These are phyloP conservation scores for Uria aalge DNA, from an alignment of 2,113 vertebrate species.

Conservation along the genomic window DNA sequence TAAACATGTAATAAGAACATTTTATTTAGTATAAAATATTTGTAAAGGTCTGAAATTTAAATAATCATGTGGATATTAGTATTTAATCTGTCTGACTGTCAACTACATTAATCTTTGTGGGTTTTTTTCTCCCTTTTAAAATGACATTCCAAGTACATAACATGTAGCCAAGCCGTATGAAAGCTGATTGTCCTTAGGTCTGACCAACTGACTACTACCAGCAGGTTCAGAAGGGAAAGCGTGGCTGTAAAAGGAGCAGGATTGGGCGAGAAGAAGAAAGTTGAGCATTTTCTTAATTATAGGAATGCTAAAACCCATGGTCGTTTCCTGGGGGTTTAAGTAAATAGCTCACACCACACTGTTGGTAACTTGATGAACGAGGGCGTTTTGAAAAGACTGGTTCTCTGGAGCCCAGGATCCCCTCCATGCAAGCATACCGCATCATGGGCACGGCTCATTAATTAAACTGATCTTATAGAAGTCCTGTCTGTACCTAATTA, in stretches of 20 bases:
- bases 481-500: not conserved
- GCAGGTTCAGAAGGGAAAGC: not conserved
- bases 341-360: fast-evolving
- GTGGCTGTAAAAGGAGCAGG: not conserved
- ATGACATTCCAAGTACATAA: not conserved
- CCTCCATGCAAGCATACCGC: not conserved
- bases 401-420: not conserved
- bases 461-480: not conserved
- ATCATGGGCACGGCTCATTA: not conserved
- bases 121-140: not conserved
- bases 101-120: constrained; percentile 20
- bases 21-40: constrained; percentile 35
- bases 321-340: not conserved
- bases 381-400: not conserved
- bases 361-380: not conserved
- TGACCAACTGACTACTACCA: not conserved
- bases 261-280: not conserved
- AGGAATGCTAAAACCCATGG: not conserved
- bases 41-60: constrained; percentile 50
- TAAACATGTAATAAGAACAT: constrained; percentile 26
- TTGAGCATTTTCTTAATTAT: not conserved
- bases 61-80: constrained; percentile 40
- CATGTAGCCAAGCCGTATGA: not conserved
- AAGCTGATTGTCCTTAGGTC: not conserved
- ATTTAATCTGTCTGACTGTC: constrained; percentile 52